These are phyloP conservation scores for Monarcha castaneiventris DNA, from an alignment of 2,113 vertebrate genomes.

Conservation along the genomic window DNA sequence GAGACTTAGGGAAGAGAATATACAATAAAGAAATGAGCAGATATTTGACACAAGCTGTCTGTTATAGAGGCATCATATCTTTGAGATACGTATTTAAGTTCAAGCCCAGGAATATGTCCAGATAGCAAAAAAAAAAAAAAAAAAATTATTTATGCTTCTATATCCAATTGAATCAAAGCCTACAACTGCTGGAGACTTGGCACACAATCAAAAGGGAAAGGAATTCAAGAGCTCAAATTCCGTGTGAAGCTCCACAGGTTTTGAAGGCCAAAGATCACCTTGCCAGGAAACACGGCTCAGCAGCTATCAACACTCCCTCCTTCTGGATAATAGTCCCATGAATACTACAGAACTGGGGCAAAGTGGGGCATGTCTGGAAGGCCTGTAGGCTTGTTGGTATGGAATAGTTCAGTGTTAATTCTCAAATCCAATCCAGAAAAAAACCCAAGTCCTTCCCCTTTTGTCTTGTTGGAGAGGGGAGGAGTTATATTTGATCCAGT, in stretches of 20 bases:
- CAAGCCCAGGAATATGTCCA: not conserved
- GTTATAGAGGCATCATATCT: not conserved
- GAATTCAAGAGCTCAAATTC: not conserved
- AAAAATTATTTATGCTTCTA: not conserved
- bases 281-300: not conserved
- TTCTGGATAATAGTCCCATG: not conserved
- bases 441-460: not conserved
- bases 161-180: not conserved
- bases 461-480: not conserved
- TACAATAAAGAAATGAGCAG: not conserved
- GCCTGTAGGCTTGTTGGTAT: not conserved
- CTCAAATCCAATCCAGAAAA: not conserved
- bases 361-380: not conserved
- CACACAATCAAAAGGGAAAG: not conserved
- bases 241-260: not conserved
- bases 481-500: not conserved
- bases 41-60: not conserved
- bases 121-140: not conserved
- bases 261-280: not conserved
- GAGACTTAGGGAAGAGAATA: not conserved
- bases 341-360: not conserved
- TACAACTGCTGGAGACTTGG: not conserved
- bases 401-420: not conserved
- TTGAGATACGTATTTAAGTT: not conserved
- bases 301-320: not conserved